Percentiles rank a stretch among this genome's conserved stretches.
Conservation (phyloP, 2,888 invertebrate genomes). For the Drosophila greeni region DNA sequence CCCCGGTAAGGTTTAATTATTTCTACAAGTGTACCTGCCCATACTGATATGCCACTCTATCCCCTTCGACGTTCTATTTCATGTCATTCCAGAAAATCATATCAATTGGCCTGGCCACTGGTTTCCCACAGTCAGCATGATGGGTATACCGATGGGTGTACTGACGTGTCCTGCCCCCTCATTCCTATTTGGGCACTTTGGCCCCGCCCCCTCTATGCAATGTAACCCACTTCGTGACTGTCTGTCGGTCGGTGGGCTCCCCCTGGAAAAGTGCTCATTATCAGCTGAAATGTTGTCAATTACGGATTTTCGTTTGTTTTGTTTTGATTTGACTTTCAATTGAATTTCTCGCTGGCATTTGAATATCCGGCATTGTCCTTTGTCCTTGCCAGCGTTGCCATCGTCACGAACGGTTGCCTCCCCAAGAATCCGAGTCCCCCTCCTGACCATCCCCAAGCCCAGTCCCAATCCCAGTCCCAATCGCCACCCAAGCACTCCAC, state of each 20-base stretch:
- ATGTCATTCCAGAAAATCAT: conserved; percentile 54
- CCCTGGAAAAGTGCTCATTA: conserved; percentile 62
- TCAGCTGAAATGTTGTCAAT: conserved; percentile 74
- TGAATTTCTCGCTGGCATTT: conserved; percentile 62
- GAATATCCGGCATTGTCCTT: conserved; percentile 51
- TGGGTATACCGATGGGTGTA: conserved; percentile 32
- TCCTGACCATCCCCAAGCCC: neutral
- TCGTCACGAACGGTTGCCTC: conserved; percentile 36
- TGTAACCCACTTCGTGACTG: conserved; percentile 11
- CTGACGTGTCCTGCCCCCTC: conserved; percentile 38
- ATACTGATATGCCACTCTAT: conserved; percentile 11
- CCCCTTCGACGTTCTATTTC: conserved; percentile 14
- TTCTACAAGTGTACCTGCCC: conserved; percentile 1
- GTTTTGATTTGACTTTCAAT: conserved; percentile 69
- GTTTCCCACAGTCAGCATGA: conserved; percentile 29
- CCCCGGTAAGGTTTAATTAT: neutral
- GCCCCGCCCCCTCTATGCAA: neutral
- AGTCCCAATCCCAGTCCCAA: neutral
- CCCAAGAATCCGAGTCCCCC: conserved; percentile 16
- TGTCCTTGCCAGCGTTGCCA: conserved; percentile 30
- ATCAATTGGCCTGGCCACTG: conserved; percentile 46
- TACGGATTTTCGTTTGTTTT: conserved; percentile 65
- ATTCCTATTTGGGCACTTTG: conserved; percentile 7
- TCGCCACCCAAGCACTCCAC: neutral
- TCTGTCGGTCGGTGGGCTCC: conserved; percentile 6